phyloP scores from a whole-genome alignment of 2,888 invertebrate species.

The Antheraea yamamai region DNA sequence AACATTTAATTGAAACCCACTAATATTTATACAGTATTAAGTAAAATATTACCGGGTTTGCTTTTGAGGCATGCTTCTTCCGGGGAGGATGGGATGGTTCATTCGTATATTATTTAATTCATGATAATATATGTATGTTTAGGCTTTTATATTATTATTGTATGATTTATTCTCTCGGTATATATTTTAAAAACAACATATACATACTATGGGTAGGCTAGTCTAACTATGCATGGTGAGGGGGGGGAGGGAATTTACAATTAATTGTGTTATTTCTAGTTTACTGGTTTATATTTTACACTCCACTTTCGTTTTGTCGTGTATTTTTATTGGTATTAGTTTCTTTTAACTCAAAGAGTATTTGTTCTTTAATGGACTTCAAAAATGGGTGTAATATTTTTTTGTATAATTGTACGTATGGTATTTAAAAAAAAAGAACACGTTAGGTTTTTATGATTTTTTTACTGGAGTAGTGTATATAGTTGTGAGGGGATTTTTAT shows the following conservation, averaged over 20 bases:
- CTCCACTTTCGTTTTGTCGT: not conserved
- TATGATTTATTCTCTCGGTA: conserved; percentile 5
- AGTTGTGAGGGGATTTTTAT: not conserved
- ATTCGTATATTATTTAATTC: not conserved
- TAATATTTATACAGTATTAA: not conserved
- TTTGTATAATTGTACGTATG: too few relatives aligned
- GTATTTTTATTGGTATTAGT: too few relatives aligned
- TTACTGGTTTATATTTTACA: not conserved
- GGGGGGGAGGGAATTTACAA: not conserved
- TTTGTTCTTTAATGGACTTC: too few relatives aligned
- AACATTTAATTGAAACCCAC: not conserved
- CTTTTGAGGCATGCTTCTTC: not conserved
- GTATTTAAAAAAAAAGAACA: too few relatives aligned
- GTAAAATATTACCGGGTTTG: not conserved
- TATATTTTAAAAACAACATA: not conserved
- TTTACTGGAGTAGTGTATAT: not conserved
- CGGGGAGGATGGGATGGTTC: not conserved
- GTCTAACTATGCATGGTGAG: conserved; percentile 13
- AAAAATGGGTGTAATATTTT: too few relatives aligned
- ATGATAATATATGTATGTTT: conserved; percentile 1
- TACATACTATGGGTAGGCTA: not conserved
- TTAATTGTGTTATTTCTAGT: not conserved
- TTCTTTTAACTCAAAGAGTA: too few relatives aligned
- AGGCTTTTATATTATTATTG: conserved; percentile 15
- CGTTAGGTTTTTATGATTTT: too few relatives aligned